phyloP scores from a whole-genome alignment of 2,113 vertebrate genomes.

The Pluvianellus socialis region DNA sequence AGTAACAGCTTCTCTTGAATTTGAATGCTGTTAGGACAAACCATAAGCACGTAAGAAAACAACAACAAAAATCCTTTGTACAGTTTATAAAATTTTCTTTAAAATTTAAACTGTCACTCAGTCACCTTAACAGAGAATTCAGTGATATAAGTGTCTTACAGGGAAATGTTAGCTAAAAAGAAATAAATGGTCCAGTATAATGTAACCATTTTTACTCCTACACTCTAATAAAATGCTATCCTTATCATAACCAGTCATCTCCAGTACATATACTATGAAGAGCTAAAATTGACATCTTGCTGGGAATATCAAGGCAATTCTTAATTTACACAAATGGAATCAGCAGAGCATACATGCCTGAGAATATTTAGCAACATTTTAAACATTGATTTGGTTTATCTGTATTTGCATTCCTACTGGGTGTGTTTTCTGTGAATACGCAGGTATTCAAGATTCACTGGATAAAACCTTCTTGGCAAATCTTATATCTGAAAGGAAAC shows the following conservation, averaged over 20 bases:
- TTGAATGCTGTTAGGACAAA: constrained; percentile 5
- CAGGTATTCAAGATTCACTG: neutral
- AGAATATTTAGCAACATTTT: neutral
- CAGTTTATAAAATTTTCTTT: neutral
- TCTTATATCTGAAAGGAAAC: neutral
- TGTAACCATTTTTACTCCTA: neutral
- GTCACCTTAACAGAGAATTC: neutral
- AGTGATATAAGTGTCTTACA: neutral
- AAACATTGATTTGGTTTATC: neutral
- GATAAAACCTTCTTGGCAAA: neutral
- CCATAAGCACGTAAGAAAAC: neutral
- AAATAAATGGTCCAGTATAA: neutral
- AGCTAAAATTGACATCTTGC: neutral
- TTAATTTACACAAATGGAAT: neutral
- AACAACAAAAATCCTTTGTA: neutral
- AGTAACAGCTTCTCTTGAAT: constrained; percentile 9
- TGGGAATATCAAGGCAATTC: neutral
- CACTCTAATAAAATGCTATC: neutral
- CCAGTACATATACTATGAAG: neutral
- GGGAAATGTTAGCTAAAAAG: neutral
- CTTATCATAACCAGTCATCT: neutral
- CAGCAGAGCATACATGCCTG: neutral
- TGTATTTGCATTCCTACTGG: neutral
- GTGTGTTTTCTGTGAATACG: neutral
- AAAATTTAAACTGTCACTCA: neutral